These are phyloP conservation scores for Mantis religiosa DNA, from an alignment of 2,888 invertebrate genomes.

Conservation along the genomic window DNA sequence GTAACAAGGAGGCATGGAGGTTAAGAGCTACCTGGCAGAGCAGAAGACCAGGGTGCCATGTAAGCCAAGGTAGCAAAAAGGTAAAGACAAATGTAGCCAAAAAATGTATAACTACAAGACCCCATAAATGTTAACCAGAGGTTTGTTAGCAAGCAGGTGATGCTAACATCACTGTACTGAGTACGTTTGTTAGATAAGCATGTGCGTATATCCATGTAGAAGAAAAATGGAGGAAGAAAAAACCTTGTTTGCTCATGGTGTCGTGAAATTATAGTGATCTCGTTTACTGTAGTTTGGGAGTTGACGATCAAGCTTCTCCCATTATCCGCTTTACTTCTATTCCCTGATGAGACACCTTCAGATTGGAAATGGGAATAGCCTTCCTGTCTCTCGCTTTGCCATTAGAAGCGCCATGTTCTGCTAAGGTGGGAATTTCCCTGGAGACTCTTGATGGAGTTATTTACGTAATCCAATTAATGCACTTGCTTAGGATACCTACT, in stretches of 20 bases:
- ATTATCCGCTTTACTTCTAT: neutral
- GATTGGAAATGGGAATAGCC: neutral
- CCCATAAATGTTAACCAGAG: no score
- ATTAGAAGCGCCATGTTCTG: neutral
- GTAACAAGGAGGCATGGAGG: no score
- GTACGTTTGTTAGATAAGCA: no score
- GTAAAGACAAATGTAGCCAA: no score
- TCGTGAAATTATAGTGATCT: neutral
- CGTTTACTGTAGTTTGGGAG: neutral
- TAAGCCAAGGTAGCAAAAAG: no score
- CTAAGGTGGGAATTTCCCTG: neutral
- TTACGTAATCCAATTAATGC: neutral
- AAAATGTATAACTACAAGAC: no score
- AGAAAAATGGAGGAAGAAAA: no score
- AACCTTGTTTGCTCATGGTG: neutral
- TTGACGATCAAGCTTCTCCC: neutral
- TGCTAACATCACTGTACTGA: no score
- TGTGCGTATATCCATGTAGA: no score
- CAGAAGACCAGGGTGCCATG: no score
- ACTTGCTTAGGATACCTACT: neutral
- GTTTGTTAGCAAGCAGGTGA: no score
- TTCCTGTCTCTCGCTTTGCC: neutral
- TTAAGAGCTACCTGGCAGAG: no score
- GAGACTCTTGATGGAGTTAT: neutral
- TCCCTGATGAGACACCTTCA: neutral